Base-by-base conservation (phyloP, 2,797 vertebrate genomes). In the Amphiprion clarkii region DNA sequence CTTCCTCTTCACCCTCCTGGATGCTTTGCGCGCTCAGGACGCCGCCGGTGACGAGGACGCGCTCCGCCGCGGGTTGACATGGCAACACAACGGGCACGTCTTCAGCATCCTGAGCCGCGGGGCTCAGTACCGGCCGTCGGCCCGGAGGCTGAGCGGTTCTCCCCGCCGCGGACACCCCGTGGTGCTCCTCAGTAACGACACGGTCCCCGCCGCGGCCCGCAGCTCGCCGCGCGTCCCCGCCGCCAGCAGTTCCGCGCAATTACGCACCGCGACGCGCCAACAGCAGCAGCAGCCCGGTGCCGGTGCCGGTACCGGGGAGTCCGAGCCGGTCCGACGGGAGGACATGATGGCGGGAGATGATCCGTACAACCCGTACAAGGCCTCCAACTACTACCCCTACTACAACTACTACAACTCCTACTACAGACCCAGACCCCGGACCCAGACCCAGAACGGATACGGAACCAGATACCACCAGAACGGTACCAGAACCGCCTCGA, bases 371-470 rank as follows among this genome's bases (percentile, higher is more conserved):
- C 96, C 96, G 0, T 97, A 97, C 91, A 99, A 99, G 78, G 90
- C 94, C 19, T 86, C 94, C 2, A 96, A 97, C 75, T 96, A 97
- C 85, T 95, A 97, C 53, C 96, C 95, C 0, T 96, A 97, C 4
- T 97, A 98, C 86, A 98, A 98, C 91, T 96, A 97, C 93, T 96
- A 97, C 71, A 96, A 98, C 90, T 96, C 96, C 0, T 97, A 97
- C 65, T 95, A 96, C 88, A 90, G 96, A 84, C 95, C 96, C 6
- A 92, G 96, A 48, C 59, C 88, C 78, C 49, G 95, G 74, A 29
- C 72, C 51, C 55, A 92, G 52, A 83, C 92, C 36, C 87, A 95
- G 70, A 95, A 95, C 0, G 97, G 97, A 0, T 97, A 98, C 0
- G 96, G 96, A 7, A 97, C 97, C 74, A 92, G 95, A 54, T 96